These are phyloP conservation scores for Phymanthus crucifer DNA, from an alignment of 92 coral and sea anemone genomes.

Conservation along the genomic window DNA sequence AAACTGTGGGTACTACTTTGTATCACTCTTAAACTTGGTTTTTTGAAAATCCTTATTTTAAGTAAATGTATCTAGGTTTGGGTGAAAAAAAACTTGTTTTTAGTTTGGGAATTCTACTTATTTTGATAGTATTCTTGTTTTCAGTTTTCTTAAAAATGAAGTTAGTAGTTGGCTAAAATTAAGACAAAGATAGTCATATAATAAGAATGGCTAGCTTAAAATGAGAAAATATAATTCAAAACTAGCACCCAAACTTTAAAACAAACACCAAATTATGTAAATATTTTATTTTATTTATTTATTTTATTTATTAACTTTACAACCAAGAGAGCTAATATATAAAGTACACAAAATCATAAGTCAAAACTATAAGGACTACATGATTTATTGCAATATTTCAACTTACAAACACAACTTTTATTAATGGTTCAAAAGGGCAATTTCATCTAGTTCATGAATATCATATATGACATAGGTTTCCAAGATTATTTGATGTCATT, in stretches of 20 bases:
- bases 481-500: background rate
- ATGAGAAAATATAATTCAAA: background rate
- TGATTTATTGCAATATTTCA: background rate
- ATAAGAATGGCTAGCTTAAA: constrained; percentile 4
- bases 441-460: background rate
- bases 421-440: background rate
- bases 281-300: too few relatives aligned
- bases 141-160: background rate
- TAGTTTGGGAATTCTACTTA: background rate
- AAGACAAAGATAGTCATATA: background rate
- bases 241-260: background rate
- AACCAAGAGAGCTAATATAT: too few relatives aligned
- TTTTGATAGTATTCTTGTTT: background rate
- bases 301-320: too few relatives aligned
- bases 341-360: too few relatives aligned
- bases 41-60: background rate
- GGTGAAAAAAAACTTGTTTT: background rate
- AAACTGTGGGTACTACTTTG: too few relatives aligned
- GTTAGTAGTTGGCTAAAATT: background rate
- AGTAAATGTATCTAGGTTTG: background rate
- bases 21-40: background rate
- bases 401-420: background rate
- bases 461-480: background rate
- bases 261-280: background rate
- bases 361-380: background rate